Evolutionary conservation across 2,888 invertebrate species (phyloP).

Genomic region (Nemurella pictetii): DNA sequence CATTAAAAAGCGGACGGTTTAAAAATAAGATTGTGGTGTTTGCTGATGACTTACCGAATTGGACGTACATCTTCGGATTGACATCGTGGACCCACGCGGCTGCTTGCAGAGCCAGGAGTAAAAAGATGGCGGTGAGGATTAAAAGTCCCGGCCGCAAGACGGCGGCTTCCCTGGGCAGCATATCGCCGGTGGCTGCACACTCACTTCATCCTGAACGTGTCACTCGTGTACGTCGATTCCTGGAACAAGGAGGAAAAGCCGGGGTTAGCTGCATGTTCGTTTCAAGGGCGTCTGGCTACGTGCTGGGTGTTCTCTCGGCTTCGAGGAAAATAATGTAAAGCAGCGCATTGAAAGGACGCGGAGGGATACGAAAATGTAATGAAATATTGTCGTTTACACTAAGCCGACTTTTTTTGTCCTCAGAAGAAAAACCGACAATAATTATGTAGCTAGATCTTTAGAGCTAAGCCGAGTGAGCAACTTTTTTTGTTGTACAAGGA

Average conservation of each 20-base stretch:
- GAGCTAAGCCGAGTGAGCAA: background rate
- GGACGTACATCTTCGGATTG: constrained; percentile 67
- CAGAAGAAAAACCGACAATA: background rate
- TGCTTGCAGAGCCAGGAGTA: constrained; percentile 60
- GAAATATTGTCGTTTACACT: background rate
- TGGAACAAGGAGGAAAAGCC: constrained; percentile 27
- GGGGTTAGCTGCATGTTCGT: background rate
- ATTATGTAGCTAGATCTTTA: background rate
- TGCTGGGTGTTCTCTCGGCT: background rate
- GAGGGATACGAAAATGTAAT: background rate
- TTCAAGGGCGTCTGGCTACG: background rate
- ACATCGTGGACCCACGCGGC: constrained; percentile 75
- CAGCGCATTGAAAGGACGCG: background rate
- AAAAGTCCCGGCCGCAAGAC: constrained; percentile 19
- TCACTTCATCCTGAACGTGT: constrained; percentile 31
- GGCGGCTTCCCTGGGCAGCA: constrained; percentile 35
- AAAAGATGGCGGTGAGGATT: constrained; percentile 46
- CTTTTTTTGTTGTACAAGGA: background rate
- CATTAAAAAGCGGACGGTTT: no score
- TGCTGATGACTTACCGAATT: constrained; percentile 59
- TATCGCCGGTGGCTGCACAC: constrained; percentile 29
- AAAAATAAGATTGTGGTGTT: background rate
- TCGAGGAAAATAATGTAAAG: background rate
- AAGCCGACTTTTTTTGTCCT: background rate
- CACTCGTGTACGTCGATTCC: constrained; percentile 9